Evolutionary conservation across 2,113 vertebrate species (phyloP), one percentile per base, ranked within the genome.

Genomic region (Lagenorhynchus albirostris): DNA sequence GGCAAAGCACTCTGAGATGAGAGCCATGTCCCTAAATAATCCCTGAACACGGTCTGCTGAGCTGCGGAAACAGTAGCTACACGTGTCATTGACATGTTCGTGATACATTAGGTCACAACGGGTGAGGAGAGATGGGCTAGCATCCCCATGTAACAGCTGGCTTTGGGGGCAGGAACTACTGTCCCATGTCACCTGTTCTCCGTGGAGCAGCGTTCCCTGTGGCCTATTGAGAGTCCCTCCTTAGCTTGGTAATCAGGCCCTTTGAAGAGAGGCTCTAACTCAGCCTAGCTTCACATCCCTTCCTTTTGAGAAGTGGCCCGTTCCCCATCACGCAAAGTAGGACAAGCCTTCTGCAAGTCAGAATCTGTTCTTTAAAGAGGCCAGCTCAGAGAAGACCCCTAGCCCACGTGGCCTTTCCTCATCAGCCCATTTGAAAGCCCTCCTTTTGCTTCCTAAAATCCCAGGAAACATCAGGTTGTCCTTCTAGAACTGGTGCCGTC

Each of bases 31-130:
- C 50, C 65, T 68, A 29, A 79, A 36, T 14, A 38, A 8, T 11
- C 23, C 33, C n/a, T 33, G 33, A 2, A 25, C 18, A 58, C 2
- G 50, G 60, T 8, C 41, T 33, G 13, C 44, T 76, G 29, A 80
- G 41, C 50, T 67, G 21, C 12, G 12, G 38, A 68, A 91, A 62
- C 23, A n/a, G 67, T 3, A 44, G 41, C 8, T 36, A 29, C 70
- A 38, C 2, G 8, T 62, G 31, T 74, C 60, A 2, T 29, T 68
- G 71, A 25, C 18, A 7, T 33, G 53, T n/a, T 84, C 41, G 2
- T 7, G 47, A 31, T 50, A 18, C 20, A 0, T 26, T 50, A 29
- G 85, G 63, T 60, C 20, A 15, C 18, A 33, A 0, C 2, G 23
- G 41, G 10, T 17, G 4, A 65, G 11, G 9, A 44, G 86, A 65